Percentiles rank a stretch among this genome's conserved stretches.
These are phyloP conservation scores for Helicolenus hilgendorfi DNA, from an alignment of 2,797 vertebrate species.

Conservation along the genomic window DNA sequence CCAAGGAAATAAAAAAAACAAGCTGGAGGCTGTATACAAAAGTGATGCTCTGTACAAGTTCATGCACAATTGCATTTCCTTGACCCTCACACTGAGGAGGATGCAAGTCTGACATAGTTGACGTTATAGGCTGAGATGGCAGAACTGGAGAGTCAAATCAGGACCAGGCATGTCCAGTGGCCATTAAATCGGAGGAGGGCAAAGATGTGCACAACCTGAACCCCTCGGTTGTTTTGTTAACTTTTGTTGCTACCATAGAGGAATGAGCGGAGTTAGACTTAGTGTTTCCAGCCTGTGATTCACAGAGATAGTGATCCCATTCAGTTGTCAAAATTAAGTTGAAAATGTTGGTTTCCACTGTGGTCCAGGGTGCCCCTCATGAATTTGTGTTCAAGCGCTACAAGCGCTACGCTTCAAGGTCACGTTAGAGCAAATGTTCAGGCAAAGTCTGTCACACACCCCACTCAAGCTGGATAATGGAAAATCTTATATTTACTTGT, in stretches of 20 bases:
- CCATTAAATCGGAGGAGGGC: neutral
- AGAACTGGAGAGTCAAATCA: neutral
- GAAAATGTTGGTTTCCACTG: neutral
- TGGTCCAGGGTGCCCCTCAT: neutral
- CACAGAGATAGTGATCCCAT: neutral
- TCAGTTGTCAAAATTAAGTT: neutral
- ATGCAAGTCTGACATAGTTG: neutral
- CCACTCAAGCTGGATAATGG: neutral
- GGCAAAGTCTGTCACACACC: neutral
- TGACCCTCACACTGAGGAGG: neutral
- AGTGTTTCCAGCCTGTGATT: neutral
- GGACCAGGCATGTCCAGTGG: neutral
- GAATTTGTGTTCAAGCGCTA: neutral
- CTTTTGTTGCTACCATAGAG: neutral
- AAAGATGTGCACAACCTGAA: neutral
- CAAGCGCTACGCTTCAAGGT: neutral
- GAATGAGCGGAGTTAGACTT: neutral
- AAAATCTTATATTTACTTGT: neutral
- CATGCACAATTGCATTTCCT: conserved; percentile 6
- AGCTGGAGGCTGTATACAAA: conserved; percentile 13
- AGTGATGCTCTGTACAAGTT: neutral
- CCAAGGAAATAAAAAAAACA: conserved; percentile 26
- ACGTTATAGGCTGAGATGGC: neutral
- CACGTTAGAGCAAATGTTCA: neutral
- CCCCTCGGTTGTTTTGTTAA: neutral